phyloP scores from a whole-genome alignment of 2,888 invertebrate genomes.

The Plutella xylostella region DNA sequence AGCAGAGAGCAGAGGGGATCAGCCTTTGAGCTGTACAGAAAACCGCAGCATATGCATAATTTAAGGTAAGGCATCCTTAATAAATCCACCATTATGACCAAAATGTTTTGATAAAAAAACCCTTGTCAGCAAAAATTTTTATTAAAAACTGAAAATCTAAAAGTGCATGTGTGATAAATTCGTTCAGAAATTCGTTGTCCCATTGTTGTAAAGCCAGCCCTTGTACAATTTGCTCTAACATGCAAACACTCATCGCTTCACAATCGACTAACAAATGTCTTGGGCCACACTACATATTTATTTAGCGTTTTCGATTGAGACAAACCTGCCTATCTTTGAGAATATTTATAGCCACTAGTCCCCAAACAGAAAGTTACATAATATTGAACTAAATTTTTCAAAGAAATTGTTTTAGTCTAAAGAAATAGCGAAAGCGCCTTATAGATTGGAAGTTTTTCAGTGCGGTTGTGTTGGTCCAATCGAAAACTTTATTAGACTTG shows the following conservation, averaged over 20 bases:
- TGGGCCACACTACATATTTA: conserved; percentile 42
- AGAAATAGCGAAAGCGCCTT: too few relatives aligned
- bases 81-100: too few relatives aligned
- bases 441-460: too few relatives aligned
- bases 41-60: conserved; percentile 88
- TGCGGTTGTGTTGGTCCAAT: conserved; percentile 1
- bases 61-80: conserved; percentile 84
- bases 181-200: conserved; percentile 17
- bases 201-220: conserved; percentile 26
- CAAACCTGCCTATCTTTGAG: background rate
- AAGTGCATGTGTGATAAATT: conserved; percentile 39
- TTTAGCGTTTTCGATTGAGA: conserved; percentile 12
- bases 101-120: too few relatives aligned
- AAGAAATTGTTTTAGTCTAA: too few relatives aligned
- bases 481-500: conserved; percentile 43
- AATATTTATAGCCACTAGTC: too few relatives aligned
- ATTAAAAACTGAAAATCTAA: background rate
- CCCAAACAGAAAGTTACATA: too few relatives aligned
- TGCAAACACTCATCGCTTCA: conserved; percentile 72
- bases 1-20: conserved; percentile 92
- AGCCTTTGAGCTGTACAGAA: conserved; percentile 94
- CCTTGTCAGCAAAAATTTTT: too few relatives aligned
- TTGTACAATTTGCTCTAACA: conserved; percentile 70
- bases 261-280: conserved; percentile 66
- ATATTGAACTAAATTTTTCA: too few relatives aligned